Conservation (phyloP, 1,140 invertebrate genomes). For the Spodoptera litura region DNA sequence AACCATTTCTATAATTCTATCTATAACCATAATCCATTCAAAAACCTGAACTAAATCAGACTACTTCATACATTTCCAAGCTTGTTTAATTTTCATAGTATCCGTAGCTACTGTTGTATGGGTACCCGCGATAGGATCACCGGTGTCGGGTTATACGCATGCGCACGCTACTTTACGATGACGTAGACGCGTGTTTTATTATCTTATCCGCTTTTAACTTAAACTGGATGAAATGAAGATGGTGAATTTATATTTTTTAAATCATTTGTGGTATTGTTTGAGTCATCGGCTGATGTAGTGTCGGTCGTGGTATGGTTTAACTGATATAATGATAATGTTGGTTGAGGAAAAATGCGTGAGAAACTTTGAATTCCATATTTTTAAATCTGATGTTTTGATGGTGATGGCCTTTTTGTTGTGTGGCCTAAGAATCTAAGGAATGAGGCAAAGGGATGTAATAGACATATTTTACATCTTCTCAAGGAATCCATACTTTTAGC, state of each 20-base stretch:
- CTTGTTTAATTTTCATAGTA: not conserved
- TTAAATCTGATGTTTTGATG: not conserved
- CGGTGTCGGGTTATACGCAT: conserved; percentile 45
- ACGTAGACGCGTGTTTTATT: conserved; percentile 42
- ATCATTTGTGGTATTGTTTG: conserved; percentile 24
- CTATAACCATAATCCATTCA: not conserved
- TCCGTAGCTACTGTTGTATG: conserved; percentile 34
- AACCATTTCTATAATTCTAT: no score
- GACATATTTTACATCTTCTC: no score
- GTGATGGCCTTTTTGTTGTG: no score
- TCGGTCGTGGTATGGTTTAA: not conserved
- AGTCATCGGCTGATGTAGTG: conserved; percentile 8
- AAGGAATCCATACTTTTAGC: no score
- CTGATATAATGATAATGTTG: not conserved
- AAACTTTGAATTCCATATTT: not conserved
- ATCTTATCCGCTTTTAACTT: conserved; percentile 35
- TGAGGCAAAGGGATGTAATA: no score
- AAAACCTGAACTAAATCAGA: conserved; percentile 16
- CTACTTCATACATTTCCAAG: conserved; percentile 23
- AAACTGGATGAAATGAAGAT: conserved; percentile 42
- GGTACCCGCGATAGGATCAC: conserved; percentile 41
- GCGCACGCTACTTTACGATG: conserved; percentile 46
- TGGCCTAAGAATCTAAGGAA: no score
- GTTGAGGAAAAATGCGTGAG: not conserved
- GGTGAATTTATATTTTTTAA: conserved; percentile 10